Evolutionary conservation across 2,113 vertebrate genomes (phyloP).

Genomic region (Neofelis nebulosa): DNA sequence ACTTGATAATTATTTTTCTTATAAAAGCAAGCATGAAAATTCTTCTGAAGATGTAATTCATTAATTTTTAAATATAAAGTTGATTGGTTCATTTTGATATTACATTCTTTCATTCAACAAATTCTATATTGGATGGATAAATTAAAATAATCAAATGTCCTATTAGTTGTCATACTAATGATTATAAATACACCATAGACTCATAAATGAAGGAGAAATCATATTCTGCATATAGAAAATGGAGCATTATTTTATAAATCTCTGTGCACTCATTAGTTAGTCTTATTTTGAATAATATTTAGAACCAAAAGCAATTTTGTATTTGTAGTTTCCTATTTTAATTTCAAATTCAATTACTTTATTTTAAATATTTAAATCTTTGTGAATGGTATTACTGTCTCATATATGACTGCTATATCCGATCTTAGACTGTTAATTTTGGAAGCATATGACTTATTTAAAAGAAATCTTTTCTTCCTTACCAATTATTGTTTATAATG

Average conservation of each 20-base stretch:
- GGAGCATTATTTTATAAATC: neutral
- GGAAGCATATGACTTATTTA: neutral
- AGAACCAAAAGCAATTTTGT: neutral
- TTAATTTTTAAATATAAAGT: neutral
- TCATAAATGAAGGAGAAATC: neutral
- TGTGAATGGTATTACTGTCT: neutral
- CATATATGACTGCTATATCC: neutral
- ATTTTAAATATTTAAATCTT: constrained; percentile 16
- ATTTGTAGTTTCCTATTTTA: neutral
- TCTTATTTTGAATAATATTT: constrained; percentile 21
- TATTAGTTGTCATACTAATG: neutral
- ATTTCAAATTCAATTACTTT: constrained; percentile 1
- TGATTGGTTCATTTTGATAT: neutral
- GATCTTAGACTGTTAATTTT: neutral
- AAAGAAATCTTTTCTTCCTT: neutral
- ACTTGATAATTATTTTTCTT: neutral
- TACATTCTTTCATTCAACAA: neutral
- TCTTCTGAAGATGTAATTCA: neutral
- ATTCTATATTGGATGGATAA: neutral
- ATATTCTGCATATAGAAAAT: neutral
- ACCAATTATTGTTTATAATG: neutral
- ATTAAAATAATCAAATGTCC: neutral
- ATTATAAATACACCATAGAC: neutral
- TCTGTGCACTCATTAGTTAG: neutral
- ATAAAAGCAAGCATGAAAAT: neutral